Evolutionary conservation across 2,888 invertebrate species (phyloP), one percentile per base, ranked within the genome.

Genomic region (Sphinx pinastri): DNA sequence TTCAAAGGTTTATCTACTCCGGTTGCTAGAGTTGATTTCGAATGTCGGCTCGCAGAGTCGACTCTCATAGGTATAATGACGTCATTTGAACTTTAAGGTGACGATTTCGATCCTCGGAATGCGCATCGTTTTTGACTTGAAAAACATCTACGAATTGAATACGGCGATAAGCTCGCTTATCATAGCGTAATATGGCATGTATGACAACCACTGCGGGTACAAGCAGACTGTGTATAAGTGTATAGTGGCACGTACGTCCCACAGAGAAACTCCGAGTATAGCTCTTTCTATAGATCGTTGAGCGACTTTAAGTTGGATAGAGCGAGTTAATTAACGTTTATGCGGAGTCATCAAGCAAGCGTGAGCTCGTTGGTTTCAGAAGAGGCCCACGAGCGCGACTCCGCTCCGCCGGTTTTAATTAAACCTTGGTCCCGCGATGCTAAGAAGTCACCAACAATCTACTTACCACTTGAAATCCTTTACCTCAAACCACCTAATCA

Each of bases 261-360:
- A 47, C 49, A 16, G 63, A 63, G 63, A 63, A 63, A 63, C 63
- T 63, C 19, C 63, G 49, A 54, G 54, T 38, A 54, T 38, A 66
- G 45, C 19, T 59, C 16, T 66, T 67, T 47, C 60, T 19, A 73
- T 66, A 69, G 72, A 76, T 74, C 76, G 72, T 77, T 75, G 79
- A 79, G 75, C 77, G 77, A 79, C 81, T 79, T 77, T 79, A 80
- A 84, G 79, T 83, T 78, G 75, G 78, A 82, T 86, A 84, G 80
- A 86, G 84, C 83, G 82, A 84, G 87, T 88, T 88, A 89, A 89
- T 90, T 88, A 89, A 85, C 85, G 83, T 85, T 88, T 88, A 88
- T 85, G 86, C 83, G 75, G 80, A 88, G 85, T 88, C 88, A 89
- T 89, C 84, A 84, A 84, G 82, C 84, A 80, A 82, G 81, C 81